Evolutionary conservation across 2,113 vertebrate species (phyloP), one percentile per base, ranked within the genome.

Genomic region (Entomyzon cyanotis): DNA sequence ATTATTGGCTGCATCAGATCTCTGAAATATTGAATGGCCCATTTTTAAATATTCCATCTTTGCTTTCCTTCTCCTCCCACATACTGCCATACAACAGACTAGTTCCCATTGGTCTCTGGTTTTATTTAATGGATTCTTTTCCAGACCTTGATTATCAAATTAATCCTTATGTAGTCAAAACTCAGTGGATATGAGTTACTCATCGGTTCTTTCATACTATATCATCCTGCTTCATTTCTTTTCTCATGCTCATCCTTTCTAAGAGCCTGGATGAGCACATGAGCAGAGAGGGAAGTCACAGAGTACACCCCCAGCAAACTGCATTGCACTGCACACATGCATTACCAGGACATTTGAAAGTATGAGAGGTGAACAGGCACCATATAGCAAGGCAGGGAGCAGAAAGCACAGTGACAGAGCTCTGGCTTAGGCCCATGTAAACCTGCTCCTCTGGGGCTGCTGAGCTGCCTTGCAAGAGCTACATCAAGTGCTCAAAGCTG

Each of bases 21-120:
- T 76, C 37, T 17, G 13, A 41, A n/a, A 92, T 33, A 71, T 11
- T 73, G 82, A 93, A 87, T 62, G 58, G 59, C 63, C 55, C 78
- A 88, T 80, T 85, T 95, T 88, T 33, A 83, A 94, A 93, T 55
- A 89, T 47, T 83, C 46, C 39, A 21, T 65, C 74, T 50, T 59
- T 4, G 4, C 63, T 91, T 79, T 81, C 52, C 35, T 82, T 68
- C 52, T 91, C 55, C 68, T 93, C 91, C 62, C 70, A 91, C 82
- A 37, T 18, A n/a, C 8, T 80, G 79, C 59, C 39, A 23, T 49
- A 62, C 18, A 82, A 60, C 0, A 1, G 41, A 59, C 33, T 63
- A 63, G 79, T 31, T 95, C 75, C 42, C 53, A 70, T 39, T 10
- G 1, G 47, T 86, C 75, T 84, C 82, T 70, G 33, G 19, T 58